These are phyloP conservation scores for Caenorhabditis afra DNA, from an alignment of 2,888 invertebrate genomes.

Conservation along the genomic window DNA sequence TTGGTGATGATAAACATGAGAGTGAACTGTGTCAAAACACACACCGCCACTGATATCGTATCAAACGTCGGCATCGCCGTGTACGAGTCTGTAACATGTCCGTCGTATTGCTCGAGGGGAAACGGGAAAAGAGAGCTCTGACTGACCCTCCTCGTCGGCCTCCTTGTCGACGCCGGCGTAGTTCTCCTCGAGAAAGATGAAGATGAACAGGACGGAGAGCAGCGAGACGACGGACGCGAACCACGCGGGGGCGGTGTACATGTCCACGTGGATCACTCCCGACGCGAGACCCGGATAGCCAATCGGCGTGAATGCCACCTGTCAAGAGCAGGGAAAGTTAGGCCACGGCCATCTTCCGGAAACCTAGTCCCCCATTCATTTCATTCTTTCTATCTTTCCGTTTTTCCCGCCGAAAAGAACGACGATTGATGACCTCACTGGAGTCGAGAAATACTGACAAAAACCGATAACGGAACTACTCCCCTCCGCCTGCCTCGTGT, in stretches of 20 bases:
- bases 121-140: too few relatives aligned
- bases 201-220: slow-evolving; percentile 63
- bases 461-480: not conserved
- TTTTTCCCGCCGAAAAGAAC: too few relatives aligned
- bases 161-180: slow-evolving; percentile 62
- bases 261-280: slow-evolving; percentile 62
- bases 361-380: too few relatives aligned
- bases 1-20: slow-evolving; percentile 71
- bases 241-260: slow-evolving; percentile 75
- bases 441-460: not conserved
- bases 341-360: too few relatives aligned
- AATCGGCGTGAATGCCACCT: slow-evolving; percentile 73
- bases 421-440: too few relatives aligned
- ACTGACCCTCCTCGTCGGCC: slow-evolving; percentile 54
- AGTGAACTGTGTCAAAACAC: slow-evolving; percentile 68
- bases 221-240: slow-evolving; percentile 69
- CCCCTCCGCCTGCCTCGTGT: too few relatives aligned
- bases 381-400: too few relatives aligned
- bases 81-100: slow-evolving; percentile 65
- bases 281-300: slow-evolving; percentile 63
- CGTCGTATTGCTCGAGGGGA: too few relatives aligned
- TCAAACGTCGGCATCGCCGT: slow-evolving; percentile 68
- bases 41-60: slow-evolving; percentile 61
- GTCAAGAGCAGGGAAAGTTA: slow-evolving; percentile 13
- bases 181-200: slow-evolving; percentile 65